These are phyloP conservation scores for Odocoileus virginianus DNA, from an alignment of 2,113 vertebrate genomes.

Conservation along the genomic window DNA sequence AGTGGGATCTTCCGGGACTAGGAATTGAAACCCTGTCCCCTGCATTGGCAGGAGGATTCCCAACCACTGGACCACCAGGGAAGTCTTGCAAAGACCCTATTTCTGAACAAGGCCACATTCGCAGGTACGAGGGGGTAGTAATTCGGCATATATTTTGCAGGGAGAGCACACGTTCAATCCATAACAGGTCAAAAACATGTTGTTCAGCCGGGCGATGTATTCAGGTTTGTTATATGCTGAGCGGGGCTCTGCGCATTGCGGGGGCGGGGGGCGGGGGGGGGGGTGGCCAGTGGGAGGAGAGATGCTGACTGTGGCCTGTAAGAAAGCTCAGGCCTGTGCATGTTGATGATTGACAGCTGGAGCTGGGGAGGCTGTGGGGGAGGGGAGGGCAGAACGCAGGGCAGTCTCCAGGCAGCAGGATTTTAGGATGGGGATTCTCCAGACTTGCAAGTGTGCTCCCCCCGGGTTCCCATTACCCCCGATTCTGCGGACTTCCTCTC, in stretches of 20 bases:
- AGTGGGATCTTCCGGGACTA: background rate
- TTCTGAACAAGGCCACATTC: background rate
- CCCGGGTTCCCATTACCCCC: background rate
- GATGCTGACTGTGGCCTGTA: accelerated
- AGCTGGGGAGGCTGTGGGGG: too few species aligned
- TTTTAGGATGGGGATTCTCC: background rate
- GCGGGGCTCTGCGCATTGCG: background rate
- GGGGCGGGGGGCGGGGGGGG: background rate
- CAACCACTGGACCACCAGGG: background rate
- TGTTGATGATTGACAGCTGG: background rate
- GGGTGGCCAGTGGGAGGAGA: background rate
- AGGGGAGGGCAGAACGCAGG: background rate
- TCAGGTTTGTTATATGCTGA: background rate
- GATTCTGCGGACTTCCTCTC: background rate
- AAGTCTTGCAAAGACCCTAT: background rate
- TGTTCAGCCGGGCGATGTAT: background rate
- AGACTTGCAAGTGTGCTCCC: background rate
- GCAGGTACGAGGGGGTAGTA: background rate
- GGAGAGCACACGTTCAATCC: background rate
- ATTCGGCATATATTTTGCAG: background rate
- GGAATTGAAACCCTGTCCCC: background rate
- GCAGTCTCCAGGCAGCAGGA: background rate
- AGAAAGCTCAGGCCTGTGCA: background rate
- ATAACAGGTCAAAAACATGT: background rate
- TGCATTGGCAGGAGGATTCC: background rate